Evolutionary conservation across 1,140 invertebrate species (phyloP).

Genomic region (Microplitis demolitor): DNA sequence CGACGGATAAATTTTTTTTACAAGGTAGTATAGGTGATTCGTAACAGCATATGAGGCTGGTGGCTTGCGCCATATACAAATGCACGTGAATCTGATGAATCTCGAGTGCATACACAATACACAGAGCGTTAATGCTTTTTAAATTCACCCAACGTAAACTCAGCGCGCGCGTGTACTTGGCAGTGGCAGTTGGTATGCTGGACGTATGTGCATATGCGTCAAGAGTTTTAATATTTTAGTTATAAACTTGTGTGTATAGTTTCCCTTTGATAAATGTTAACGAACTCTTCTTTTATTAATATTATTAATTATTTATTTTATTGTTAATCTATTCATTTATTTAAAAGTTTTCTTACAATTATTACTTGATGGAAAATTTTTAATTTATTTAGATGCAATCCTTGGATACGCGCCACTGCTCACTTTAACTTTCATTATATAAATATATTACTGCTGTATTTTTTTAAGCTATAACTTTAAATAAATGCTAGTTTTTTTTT

Average conservation of each 20-base stretch:
- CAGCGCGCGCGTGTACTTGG: slow-evolving; percentile 17
- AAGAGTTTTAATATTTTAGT: slow-evolving; percentile 4
- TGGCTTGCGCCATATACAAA: not conserved
- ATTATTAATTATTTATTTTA: too few species aligned
- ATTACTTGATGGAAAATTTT: too few species aligned
- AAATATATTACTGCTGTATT: too few species aligned
- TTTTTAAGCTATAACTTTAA: too few species aligned
- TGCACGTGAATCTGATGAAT: not conserved
- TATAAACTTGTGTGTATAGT: not conserved
- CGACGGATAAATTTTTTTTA: not conserved
- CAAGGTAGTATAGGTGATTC: not conserved
- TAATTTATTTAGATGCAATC: too few species aligned
- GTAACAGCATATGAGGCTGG: too few species aligned
- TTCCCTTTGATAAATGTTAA: not conserved
- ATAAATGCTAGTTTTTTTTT: too few species aligned
- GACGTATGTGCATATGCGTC: slow-evolving; percentile 11
- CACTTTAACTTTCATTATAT: too few species aligned
- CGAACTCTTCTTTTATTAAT: not conserved
- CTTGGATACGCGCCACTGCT: too few species aligned
- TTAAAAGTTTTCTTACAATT: too few species aligned
- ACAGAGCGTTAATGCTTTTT: slow-evolving; percentile 18
- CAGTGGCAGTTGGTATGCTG: slow-evolving; percentile 24
- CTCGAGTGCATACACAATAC: slow-evolving; percentile 2
- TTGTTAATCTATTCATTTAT: too few species aligned
- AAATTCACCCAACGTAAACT: slow-evolving; percentile 23